phyloP scores from a whole-genome alignment of 2,888 invertebrate genomes.

The Scaptomyza polygonia region DNA sequence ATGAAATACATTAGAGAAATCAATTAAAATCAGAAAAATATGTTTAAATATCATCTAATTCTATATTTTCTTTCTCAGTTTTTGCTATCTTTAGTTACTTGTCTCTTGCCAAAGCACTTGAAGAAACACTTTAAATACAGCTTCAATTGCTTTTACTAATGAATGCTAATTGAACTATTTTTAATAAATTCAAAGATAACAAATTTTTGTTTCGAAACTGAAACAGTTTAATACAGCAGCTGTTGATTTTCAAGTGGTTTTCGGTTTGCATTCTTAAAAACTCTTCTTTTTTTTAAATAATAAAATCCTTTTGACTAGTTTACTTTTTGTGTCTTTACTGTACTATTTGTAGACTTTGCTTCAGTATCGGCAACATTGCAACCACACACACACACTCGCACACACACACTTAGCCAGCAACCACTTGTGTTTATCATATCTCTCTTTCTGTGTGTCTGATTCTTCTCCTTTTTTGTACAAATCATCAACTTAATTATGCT shows the following conservation, averaged over 20 bases:
- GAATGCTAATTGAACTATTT: constrained; percentile 20
- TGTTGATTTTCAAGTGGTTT: constrained; percentile 17
- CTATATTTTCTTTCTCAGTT: too few relatives aligned
- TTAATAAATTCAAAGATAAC: constrained; percentile 19
- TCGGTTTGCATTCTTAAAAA: constrained; percentile 13
- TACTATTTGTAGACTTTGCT: constrained; percentile 20
- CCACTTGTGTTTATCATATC: constrained; percentile 72
- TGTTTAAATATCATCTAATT: too few relatives aligned
- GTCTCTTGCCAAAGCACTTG: constrained; percentile 6
- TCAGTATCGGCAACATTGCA: constrained; percentile 40
- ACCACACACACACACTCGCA: constrained; percentile 21
- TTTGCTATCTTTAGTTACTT: too few relatives aligned
- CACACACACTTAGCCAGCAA: constrained; percentile 14
- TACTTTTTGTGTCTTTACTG: constrained; percentile 28
- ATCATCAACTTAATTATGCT: constrained; percentile 82
- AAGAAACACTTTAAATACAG: background rate
- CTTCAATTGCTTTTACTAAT: constrained; percentile 10
- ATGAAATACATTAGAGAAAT: too few relatives aligned
- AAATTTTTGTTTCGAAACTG: background rate
- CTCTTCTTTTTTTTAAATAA: constrained; percentile 1
- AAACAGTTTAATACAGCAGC: background rate
- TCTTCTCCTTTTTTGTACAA: constrained; percentile 75
- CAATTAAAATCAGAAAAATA: too few relatives aligned
- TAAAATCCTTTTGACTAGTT: constrained; percentile 17
- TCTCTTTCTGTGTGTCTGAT: constrained; percentile 5